Conservation (phyloP, 2,797 vertebrate genomes). For the Selene dorsalis region DNA sequence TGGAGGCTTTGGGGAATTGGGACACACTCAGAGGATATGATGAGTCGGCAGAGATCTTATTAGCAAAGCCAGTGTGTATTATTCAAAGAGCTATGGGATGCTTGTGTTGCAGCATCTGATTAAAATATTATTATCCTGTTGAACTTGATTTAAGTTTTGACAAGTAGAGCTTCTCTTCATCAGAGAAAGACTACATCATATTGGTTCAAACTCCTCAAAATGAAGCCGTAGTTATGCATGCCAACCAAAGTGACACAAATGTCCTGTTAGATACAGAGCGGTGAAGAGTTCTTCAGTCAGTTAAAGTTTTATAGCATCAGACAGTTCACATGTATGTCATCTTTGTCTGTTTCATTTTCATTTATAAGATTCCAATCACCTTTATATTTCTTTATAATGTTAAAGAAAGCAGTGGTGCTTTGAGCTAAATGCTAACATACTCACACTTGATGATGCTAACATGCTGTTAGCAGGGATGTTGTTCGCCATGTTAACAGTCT, state of each 20-base stretch:
- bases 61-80: slow-evolving; percentile 58
- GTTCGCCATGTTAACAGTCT: no score
- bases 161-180: slow-evolving; percentile 1
- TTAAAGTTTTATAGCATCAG: background rate
- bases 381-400: background rate
- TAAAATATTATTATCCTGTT: slow-evolving; percentile 56
- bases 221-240: background rate
- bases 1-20: slow-evolving; percentile 54
- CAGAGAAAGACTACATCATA: background rate
- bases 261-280: background rate
- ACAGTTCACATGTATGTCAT: background rate
- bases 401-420: no score
- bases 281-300: background rate
- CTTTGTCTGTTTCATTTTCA: background rate
- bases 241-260: background rate
- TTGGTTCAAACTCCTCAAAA: background rate
- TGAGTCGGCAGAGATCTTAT: slow-evolving; percentile 74
- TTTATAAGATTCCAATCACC: background rate
- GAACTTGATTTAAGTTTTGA: slow-evolving; percentile 50
- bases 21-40: slow-evolving; percentile 53
- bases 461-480: no score
- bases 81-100: slow-evolving; percentile 51
- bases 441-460: no score
- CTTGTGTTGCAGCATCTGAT: slow-evolving; percentile 58
- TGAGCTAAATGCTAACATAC: background rate